Evolutionary conservation across 2,888 invertebrate genomes (phyloP).

Genomic region (Leptopilina myrica): DNA sequence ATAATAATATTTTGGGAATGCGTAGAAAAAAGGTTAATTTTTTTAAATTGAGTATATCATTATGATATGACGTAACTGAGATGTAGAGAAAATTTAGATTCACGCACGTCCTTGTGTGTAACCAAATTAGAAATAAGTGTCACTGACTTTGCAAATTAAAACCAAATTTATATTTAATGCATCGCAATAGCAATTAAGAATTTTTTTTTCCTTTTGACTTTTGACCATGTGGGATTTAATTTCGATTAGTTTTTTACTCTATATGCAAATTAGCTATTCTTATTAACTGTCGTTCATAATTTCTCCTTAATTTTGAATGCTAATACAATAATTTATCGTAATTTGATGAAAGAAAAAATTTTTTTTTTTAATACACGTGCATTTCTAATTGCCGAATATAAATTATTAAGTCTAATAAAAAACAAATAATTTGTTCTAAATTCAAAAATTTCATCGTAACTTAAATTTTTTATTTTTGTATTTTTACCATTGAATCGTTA

Average conservation of each 20-base stretch:
- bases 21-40: not conserved
- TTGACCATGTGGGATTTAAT: conserved; percentile 11
- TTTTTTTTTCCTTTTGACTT: not conserved
- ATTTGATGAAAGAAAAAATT: not conserved
- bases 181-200: not conserved
- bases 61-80: conserved; percentile 5
- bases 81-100: not conserved
- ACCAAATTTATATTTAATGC: conserved; percentile 18
- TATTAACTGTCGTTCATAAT: not conserved
- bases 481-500: too few relatives aligned
- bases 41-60: not conserved
- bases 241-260: not conserved
- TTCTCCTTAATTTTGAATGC: conserved; percentile 1
- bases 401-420: too few relatives aligned
- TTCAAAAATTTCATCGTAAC: too few relatives aligned
- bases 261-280: conserved; percentile 1
- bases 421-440: too few relatives aligned
- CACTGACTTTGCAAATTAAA: not conserved
- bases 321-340: conserved; percentile 6
- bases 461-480: too few relatives aligned
- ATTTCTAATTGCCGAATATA: not conserved
- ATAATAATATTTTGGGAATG: not conserved
- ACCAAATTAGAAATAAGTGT: conserved; percentile 22
- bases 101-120: not conserved
- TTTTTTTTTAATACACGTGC: not conserved